Conservation (phyloP, 2,888 invertebrate species). For the Limnephilus auricula region DNA sequence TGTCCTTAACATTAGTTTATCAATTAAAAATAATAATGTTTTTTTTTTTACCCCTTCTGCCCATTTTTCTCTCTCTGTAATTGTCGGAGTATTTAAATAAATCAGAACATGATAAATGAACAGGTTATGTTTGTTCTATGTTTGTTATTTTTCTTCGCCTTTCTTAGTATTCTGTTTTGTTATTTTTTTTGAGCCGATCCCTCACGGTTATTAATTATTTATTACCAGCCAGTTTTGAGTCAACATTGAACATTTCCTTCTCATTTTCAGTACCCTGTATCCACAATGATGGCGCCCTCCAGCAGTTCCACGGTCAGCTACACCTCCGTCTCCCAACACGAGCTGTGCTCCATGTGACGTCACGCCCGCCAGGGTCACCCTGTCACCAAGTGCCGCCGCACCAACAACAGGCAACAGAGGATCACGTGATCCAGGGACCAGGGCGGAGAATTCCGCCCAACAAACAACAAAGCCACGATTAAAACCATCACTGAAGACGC, state of each 20-base stretch:
- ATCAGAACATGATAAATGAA: too few relatives aligned
- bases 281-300: conserved; percentile 73
- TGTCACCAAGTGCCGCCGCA: conserved; percentile 68
- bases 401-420: conserved; percentile 67
- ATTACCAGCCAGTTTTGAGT: neutral
- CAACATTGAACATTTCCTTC: conserved; percentile 6
- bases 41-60: neutral
- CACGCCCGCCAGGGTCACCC: conserved; percentile 76
- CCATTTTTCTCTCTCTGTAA: too few relatives aligned
- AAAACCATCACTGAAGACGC: conserved; percentile 64
- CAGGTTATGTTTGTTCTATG: too few relatives aligned
- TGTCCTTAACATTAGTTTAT: too few relatives aligned
- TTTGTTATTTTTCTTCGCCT: neutral
- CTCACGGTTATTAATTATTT: neutral
- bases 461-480: conserved; percentile 56
- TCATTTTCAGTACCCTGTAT: conserved; percentile 75
- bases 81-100: too few relatives aligned
- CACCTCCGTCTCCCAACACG: conserved; percentile 82
- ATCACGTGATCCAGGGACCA: conserved; percentile 63
- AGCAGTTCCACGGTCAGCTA: conserved; percentile 75
- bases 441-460: conserved; percentile 63
- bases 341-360: conserved; percentile 84
- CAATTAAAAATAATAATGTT: too few relatives aligned
- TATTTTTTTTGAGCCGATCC: neutral
- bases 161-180: neutral